Conservation (phyloP, 2,888 invertebrate species). For the Sclerodermus sp. region DNA sequence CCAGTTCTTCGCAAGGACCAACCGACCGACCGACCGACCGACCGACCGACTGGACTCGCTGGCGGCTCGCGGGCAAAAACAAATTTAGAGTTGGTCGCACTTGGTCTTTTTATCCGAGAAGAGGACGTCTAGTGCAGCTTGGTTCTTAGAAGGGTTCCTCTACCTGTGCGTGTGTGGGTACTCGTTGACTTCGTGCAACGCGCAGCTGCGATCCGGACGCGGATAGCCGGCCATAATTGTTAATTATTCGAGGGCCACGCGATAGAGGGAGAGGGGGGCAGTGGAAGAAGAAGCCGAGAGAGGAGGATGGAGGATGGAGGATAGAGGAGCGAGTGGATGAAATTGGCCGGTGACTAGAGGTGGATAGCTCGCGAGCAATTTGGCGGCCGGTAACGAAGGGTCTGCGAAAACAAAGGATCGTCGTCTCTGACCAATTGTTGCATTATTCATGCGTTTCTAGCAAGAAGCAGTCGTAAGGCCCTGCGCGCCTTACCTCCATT, state of each 20-base stretch:
- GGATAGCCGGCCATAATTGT: constrained; percentile 26
- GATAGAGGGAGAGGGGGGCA: not conserved
- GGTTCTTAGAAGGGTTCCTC: too few species aligned
- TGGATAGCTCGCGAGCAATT: too few species aligned
- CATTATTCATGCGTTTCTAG: constrained; percentile 17
- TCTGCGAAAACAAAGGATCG: constrained; percentile 5
- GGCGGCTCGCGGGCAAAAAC: too few species aligned
- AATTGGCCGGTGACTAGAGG: not conserved
- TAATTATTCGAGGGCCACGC: not conserved
- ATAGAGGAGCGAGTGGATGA: not conserved
- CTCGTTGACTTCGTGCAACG: too few species aligned
- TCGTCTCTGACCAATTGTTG: constrained; percentile 10
- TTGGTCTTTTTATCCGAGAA: too few species aligned
- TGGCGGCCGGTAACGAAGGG: constrained; percentile 1
- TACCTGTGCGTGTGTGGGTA: too few species aligned
- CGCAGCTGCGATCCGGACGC: too few species aligned
- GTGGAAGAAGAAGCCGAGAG: not conserved
- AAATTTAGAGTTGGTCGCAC: too few species aligned
- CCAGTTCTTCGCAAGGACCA: too few species aligned
- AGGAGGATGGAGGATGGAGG: not conserved
- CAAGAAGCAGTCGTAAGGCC: constrained; percentile 7
- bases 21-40: too few species aligned
- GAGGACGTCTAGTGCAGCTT: too few species aligned
- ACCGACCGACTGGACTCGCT: too few species aligned
- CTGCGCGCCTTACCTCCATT: not conserved